These are phyloP conservation scores for Lycorma delicatula DNA, from an alignment of 1,140 invertebrate species.

Conservation along the genomic window DNA sequence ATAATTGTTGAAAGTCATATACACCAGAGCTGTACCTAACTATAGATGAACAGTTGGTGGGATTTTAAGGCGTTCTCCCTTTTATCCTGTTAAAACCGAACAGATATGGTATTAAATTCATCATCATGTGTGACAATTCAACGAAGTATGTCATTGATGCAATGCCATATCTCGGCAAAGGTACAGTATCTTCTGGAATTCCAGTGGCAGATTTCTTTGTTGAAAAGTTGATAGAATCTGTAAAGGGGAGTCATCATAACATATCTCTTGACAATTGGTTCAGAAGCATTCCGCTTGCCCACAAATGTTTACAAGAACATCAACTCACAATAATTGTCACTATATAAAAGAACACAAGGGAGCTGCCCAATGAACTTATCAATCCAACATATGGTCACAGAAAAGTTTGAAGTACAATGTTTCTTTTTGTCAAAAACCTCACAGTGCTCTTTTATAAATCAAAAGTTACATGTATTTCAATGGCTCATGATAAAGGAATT, in stretches of 20 bases:
- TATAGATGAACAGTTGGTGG: slow-evolving; percentile 35
- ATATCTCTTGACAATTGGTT: no score
- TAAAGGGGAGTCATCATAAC: no score
- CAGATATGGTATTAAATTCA: slow-evolving; percentile 38
- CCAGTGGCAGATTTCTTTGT: no score
- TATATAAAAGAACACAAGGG: slow-evolving; percentile 30
- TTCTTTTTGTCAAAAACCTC: background rate
- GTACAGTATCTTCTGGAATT: no score
- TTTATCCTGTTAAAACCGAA: slow-evolving; percentile 34
- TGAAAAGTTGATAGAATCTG: no score
- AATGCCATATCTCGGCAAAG: no score
- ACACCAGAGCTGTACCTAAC: slow-evolving; percentile 20
- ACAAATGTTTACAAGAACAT: no score
- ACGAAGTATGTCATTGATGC: slow-evolving; percentile 33
- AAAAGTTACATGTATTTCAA: slow-evolving; percentile 28
- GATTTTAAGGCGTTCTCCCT: slow-evolving; percentile 34
- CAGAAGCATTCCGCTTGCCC: no score
- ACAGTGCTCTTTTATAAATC: slow-evolving; percentile 29
- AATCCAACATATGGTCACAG: background rate
- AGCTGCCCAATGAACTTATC: slow-evolving; percentile 19
- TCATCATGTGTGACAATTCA: slow-evolving; percentile 30
- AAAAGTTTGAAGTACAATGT: background rate
- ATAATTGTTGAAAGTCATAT: slow-evolving; percentile 15
- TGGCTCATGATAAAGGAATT: no score
- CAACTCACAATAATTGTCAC: background rate